These are phyloP conservation scores for Empis livida DNA, from an alignment of 2,888 invertebrate genomes.

Conservation along the genomic window DNA sequence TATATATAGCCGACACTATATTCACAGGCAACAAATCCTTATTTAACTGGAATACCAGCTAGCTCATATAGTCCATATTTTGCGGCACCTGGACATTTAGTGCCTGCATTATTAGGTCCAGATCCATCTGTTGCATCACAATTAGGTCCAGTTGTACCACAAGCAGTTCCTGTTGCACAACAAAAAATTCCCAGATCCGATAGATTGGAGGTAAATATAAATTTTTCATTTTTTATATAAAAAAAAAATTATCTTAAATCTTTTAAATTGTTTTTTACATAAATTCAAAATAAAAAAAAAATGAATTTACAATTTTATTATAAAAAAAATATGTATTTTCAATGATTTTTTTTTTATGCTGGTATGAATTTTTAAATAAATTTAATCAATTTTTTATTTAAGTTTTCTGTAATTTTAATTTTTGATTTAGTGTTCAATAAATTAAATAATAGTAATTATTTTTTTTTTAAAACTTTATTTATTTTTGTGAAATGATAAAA, in stretches of 20 bases:
- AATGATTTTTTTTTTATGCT: too few relatives aligned
- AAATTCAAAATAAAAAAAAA: conserved; percentile 1
- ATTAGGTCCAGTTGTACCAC: conserved; percentile 64
- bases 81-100: conserved; percentile 65
- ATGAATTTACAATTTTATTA: too few relatives aligned
- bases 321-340: too few relatives aligned
- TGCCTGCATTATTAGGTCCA: conserved; percentile 81
- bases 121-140: conserved; percentile 76
- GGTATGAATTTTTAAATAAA: neutral
- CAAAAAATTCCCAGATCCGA: conserved; percentile 92
- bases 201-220: conserved; percentile 80
- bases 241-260: conserved; percentile 2
- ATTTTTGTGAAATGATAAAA: too few relatives aligned
- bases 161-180: conserved; percentile 77
- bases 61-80: conserved; percentile 87
- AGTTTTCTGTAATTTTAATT: too few relatives aligned
- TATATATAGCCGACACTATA: too few relatives aligned
- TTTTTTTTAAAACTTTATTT: neutral
- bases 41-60: conserved; percentile 82
- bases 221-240: conserved; percentile 10
- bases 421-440: too few relatives aligned
- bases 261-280: neutral
- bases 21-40: conserved; percentile 74
- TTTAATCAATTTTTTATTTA: neutral
- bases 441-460: too few relatives aligned